Base-by-base conservation (phyloP, 2,113 vertebrate species). In the Syrmaticus mikado region DNA sequence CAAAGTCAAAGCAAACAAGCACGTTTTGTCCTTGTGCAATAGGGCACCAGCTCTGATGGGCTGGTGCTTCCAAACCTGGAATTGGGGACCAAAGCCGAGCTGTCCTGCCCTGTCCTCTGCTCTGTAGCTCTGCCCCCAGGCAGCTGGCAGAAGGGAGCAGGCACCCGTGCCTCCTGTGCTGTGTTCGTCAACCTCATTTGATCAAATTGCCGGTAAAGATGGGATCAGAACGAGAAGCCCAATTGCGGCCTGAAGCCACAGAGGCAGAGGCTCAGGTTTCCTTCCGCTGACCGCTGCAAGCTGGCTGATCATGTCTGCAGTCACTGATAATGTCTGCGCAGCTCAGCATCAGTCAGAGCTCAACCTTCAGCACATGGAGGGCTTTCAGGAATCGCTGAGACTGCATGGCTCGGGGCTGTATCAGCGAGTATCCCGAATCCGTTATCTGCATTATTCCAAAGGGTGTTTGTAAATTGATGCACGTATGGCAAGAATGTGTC, bases 261-360 rank as follows among this genome's bases (percentile, higher is more conserved):
- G 57, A 36, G 13, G 8, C 61, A 18, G 38, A 82, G 55, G 21
- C 66, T 25, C 2, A 5, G n/a, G 9, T 89, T 80, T 91, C 58
- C 79, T 85, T 32, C 21, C 1, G 0, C 10, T 1, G 11, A 4
- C 36, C 70, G 24, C 30, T 79, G 11, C 10, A 27, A 30, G 27
- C 41, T 14, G 46, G 8, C 32, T 0, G 0, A 10, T 8, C 20
- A 18, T 0, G 1, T 53, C 58, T 91, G 82, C 27, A 13, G 1
- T 20, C 67, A 38, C 65, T 3, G 5, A 58, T 50, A 40, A 45
- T 53, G 79, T 30, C 60, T 79, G 57, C 1, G 6, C 25, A 1
- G 13, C 34, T 30, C 28, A 62, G 21, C 19, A 0, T 2, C 60
- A 55, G 60, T 14, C 0, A 0, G 62, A 90, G 55, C 61, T 65